Evolutionary conservation across 23 tunicate species (phyloP).

Genomic region (Styela clava): DNA sequence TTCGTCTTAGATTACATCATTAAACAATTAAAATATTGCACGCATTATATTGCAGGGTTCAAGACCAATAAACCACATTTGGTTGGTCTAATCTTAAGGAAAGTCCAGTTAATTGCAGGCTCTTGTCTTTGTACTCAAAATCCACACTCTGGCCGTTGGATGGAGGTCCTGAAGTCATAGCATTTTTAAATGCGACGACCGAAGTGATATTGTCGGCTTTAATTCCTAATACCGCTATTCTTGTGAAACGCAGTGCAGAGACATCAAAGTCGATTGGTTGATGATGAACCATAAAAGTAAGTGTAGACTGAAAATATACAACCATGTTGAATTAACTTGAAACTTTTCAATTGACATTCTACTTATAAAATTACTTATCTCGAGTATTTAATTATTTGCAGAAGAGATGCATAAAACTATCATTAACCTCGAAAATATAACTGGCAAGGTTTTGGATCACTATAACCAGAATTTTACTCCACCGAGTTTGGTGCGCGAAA

Average conservation of each 20-base stretch:
- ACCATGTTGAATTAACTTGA: not conserved
- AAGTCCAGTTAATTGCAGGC: not conserved
- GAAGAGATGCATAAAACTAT: too few species aligned
- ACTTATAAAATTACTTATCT: too few species aligned
- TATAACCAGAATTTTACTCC: too few species aligned
- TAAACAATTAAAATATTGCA: too few species aligned
- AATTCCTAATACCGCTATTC: conserved; percentile 20
- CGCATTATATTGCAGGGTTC: too few species aligned
- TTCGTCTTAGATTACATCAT: too few species aligned
- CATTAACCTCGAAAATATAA: too few species aligned
- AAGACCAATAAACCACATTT: not conserved
- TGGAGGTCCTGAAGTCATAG: not conserved
- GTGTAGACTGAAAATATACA: conserved; percentile 27
- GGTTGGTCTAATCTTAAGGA: not conserved
- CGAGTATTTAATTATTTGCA: too few species aligned
- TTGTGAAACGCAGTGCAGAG: not conserved
- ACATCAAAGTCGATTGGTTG: conserved; percentile 9
- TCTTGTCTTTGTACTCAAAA: not conserved
- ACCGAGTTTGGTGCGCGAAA: too few species aligned
- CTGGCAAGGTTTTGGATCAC: too few species aligned
- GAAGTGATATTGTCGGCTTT: not conserved
- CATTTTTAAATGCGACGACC: not conserved
- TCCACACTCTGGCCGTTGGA: not conserved
- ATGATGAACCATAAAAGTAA: conserved; percentile 18
- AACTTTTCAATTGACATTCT: not conserved